These are phyloP conservation scores for Manis javanica DNA, from an alignment of 2,797 vertebrate genomes.

Conservation along the genomic window DNA sequence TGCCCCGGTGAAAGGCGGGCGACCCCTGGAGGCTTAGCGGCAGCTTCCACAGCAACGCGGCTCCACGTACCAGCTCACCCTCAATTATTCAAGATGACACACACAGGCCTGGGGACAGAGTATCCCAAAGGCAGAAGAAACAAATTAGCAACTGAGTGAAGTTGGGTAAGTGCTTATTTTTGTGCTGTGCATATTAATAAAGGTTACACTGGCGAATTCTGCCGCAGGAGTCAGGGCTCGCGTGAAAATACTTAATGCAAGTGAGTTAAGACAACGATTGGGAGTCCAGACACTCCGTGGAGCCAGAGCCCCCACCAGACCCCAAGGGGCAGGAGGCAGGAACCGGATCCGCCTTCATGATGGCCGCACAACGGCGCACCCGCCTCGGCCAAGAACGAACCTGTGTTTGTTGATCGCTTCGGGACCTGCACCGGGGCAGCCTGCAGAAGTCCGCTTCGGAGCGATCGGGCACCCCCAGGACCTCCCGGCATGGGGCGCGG, in stretches of 20 bases:
- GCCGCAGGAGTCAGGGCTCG: neutral
- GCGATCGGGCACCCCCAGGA: neutral
- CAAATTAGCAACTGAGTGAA: conserved; percentile 53
- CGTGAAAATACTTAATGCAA: neutral
- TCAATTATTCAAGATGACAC: conserved; percentile 65
- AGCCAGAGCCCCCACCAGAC: neutral
- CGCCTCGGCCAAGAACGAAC: neutral
- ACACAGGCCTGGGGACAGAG: conserved; percentile 48
- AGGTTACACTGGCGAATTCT: neutral
- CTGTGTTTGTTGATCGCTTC: neutral
- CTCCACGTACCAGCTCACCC: neutral
- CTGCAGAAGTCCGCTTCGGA: neutral
- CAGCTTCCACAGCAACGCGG: neutral
- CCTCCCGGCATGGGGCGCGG: neutral
- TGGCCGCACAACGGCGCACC: neutral
- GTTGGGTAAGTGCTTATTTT: conserved; percentile 44
- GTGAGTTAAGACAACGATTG: neutral
- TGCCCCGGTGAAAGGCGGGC: neutral
- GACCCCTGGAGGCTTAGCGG: neutral
- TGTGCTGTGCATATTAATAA: neutral
- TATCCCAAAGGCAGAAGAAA: conserved; percentile 24
- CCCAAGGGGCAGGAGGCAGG: neutral
- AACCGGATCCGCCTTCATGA: neutral
- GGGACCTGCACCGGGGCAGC: neutral
- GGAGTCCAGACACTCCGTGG: neutral